Percentiles rank a stretch among this genome's conserved stretches.
These are phyloP conservation scores for Enteromius treurensis DNA, from an alignment of 2,797 vertebrate genomes.

Conservation along the genomic window DNA sequence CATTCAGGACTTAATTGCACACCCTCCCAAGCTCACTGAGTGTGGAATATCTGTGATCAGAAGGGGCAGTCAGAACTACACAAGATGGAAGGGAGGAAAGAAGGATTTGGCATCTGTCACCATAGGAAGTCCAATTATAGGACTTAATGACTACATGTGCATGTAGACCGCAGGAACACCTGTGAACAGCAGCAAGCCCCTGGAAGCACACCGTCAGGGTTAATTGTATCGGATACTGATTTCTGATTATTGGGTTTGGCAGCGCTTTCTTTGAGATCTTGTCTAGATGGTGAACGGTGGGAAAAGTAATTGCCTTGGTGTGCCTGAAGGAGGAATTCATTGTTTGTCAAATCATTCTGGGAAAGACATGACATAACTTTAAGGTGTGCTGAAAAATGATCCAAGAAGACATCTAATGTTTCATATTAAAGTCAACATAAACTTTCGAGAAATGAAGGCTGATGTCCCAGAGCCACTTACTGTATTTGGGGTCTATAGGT, in stretches of 20 bases:
- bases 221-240: conserved; percentile 47
- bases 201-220: conserved; percentile 28
- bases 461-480: background rate
- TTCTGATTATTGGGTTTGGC: conserved; percentile 54
- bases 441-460: background rate
- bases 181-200: conserved; percentile 62
- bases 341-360: conserved; percentile 8
- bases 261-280: background rate
- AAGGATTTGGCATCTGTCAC: conserved; percentile 63
- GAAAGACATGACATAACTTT: background rate
- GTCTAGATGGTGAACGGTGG: background rate
- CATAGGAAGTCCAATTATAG: conserved; percentile 64
- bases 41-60: conserved; percentile 57
- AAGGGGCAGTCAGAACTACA: conserved; percentile 40
- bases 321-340: background rate
- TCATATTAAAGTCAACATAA: background rate
- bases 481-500: background rate
- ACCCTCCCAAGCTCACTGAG: conserved; percentile 55
- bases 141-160: conserved; percentile 64
- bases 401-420: background rate
- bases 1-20: conserved; percentile 71
- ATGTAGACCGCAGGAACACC: conserved; percentile 70
- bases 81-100: conserved; percentile 27
- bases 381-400: background rate
- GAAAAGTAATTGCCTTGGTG: conserved; percentile 5